phyloP scores from a whole-genome alignment of 2,888 invertebrate genomes.

The Cetonia aurata region DNA sequence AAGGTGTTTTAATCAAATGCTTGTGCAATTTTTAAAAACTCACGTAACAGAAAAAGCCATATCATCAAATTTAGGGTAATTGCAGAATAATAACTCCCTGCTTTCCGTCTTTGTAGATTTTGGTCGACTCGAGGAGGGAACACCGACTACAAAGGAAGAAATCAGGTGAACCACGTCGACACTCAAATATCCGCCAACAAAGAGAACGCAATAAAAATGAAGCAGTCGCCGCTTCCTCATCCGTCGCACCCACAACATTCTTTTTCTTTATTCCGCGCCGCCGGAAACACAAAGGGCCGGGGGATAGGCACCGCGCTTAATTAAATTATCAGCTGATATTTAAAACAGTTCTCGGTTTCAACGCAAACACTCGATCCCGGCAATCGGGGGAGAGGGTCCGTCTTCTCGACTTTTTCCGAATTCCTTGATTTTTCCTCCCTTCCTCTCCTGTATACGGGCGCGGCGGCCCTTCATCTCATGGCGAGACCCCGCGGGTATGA shows the following conservation, averaged over 20 bases:
- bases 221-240: constrained; percentile 44
- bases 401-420: constrained; percentile 14
- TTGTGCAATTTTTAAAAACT: no score
- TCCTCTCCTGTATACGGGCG: no score
- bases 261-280: constrained; percentile 59
- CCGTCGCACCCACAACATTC: constrained; percentile 50
- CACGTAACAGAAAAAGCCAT: no score
- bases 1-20: no score
- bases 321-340: constrained; percentile 68
- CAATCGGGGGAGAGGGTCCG: constrained; percentile 49
- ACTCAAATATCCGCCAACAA: constrained; percentile 53
- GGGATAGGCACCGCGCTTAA: constrained; percentile 63
- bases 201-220: constrained; percentile 61
- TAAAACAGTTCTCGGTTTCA: constrained; percentile 62
- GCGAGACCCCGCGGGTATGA: constrained; percentile 22
- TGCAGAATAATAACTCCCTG: no score
- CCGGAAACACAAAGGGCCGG: constrained; percentile 59
- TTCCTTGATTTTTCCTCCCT: neutral
- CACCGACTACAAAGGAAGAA: constrained; percentile 52
- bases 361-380: constrained; percentile 57
- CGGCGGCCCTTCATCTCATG: neutral
- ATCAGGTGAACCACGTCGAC: constrained; percentile 58
- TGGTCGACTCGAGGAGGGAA: no score
- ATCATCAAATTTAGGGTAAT: no score
- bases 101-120: no score